These are phyloP conservation scores for Gymnopithys bicolor DNA, from an alignment of 2,797 vertebrate genomes.

Conservation along the genomic window DNA sequence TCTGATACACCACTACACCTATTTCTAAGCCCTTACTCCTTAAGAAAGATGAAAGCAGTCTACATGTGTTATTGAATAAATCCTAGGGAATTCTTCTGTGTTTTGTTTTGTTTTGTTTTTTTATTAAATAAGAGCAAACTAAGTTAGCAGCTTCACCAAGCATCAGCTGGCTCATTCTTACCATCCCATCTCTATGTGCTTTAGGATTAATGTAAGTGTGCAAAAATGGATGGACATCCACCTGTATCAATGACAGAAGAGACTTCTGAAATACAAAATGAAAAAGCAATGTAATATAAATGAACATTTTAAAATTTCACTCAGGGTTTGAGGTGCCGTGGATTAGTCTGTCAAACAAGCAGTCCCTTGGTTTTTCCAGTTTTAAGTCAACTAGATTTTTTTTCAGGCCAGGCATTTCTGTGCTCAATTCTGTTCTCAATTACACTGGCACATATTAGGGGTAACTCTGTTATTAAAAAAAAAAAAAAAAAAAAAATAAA, in stretches of 20 bases:
- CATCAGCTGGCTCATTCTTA: neutral
- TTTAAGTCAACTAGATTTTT: constrained; percentile 40
- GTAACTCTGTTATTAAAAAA: neutral
- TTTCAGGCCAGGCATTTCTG: neutral
- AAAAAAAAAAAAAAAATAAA: constrained; percentile 43
- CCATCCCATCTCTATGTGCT: neutral
- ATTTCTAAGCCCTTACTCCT: neutral
- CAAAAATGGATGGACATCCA: neutral
- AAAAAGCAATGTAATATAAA: constrained; percentile 4
- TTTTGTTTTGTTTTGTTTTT: neutral
- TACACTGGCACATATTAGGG: neutral
- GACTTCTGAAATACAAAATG: neutral
- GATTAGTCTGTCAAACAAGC: constrained; percentile 24
- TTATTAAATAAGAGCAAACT: neutral
- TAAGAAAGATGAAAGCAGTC: neutral
- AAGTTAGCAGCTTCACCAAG: neutral
- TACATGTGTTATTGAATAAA: neutral
- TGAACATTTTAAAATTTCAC: constrained; percentile 23
- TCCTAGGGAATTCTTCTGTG: neutral
- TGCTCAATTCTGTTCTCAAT: constrained; percentile 20
- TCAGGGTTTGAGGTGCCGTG: neutral
- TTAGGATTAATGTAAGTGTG: neutral
- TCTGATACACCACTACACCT: neutral
- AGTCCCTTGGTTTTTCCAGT: constrained; percentile 12
- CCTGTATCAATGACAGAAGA: neutral